Evolutionary conservation across 2,797 vertebrate genomes (phyloP).

Genomic region (Eleutherodactylus coqui): DNA sequence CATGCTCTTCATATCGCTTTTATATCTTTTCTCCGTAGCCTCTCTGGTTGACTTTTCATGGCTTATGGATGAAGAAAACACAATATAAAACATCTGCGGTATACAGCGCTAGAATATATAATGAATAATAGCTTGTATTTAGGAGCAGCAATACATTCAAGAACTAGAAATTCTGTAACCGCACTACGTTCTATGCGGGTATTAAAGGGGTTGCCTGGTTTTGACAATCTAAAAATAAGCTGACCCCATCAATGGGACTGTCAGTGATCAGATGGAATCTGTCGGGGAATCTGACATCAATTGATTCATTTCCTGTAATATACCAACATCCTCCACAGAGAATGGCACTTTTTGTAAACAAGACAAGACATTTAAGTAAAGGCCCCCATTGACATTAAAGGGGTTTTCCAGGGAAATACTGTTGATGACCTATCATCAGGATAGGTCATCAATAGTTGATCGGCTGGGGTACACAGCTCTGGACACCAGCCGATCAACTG

Average conservation of each 20-base stretch:
- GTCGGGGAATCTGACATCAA: neutral
- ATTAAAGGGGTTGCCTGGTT: too few species aligned
- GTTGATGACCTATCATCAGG: too few species aligned
- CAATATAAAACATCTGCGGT: neutral
- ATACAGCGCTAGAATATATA: neutral
- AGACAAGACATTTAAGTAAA: too few species aligned
- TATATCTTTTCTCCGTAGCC: neutral
- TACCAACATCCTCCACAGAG: too few species aligned
- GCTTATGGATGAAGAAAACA: neutral
- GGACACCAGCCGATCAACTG: too few species aligned
- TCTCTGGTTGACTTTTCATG: neutral
- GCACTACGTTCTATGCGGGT: too few species aligned
- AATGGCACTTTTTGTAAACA: too few species aligned
- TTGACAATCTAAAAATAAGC: neutral
- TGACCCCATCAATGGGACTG: neutral
- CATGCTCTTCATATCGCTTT: neutral
- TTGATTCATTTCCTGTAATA: too few species aligned
- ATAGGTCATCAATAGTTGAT: too few species aligned
- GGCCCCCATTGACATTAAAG: too few species aligned
- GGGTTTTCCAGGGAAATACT: too few species aligned
- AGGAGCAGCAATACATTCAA: neutral
- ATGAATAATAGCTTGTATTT: neutral
- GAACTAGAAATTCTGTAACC: neutral
- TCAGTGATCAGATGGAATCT: neutral
- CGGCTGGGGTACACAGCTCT: too few species aligned